A percentile compares a stretch with the other conserved stretches of the same genome.
Evolutionary conservation across 2,888 invertebrate genomes (phyloP).

Genomic region (Panzeria rudis): DNA sequence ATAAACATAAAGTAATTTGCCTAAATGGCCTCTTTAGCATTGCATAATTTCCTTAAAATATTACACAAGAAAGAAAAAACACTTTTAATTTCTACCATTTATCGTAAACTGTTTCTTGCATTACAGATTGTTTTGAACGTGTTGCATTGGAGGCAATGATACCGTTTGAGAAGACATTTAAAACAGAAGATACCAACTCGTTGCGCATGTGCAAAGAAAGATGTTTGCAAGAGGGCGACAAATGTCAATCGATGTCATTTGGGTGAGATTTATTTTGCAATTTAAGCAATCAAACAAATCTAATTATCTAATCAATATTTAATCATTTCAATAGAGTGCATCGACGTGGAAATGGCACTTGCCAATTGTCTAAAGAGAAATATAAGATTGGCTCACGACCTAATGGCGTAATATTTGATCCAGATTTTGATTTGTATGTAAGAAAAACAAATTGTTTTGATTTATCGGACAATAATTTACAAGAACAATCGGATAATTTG

Average conservation of each 20-base stretch:
- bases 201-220: slow-evolving; percentile 86
- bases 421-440: slow-evolving; percentile 87
- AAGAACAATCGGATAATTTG: slow-evolving; percentile 67
- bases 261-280: slow-evolving; percentile 84
- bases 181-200: slow-evolving; percentile 86
- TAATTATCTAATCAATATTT: slow-evolving; percentile 71
- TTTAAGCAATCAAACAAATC: slow-evolving; percentile 1
- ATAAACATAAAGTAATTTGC: not conserved
- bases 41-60: slow-evolving; percentile 50
- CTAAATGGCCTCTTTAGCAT: slow-evolving; percentile 20
- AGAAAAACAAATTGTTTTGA: slow-evolving; percentile 85
- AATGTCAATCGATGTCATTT: slow-evolving; percentile 87
- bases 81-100: slow-evolving; percentile 46
- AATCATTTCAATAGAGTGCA: slow-evolving; percentile 84
- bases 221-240: slow-evolving; percentile 86
- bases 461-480: slow-evolving; percentile 80
- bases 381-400: slow-evolving; percentile 85
- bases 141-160: slow-evolving; percentile 87
- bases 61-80: slow-evolving; percentile 4
- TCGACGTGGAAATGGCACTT: slow-evolving; percentile 86
- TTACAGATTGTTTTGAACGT: slow-evolving; percentile 87
- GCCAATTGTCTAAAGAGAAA: slow-evolving; percentile 85
- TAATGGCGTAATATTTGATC: slow-evolving; percentile 85
- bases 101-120: slow-evolving; percentile 49
- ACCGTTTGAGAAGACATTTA: slow-evolving; percentile 86